A percentile compares a stretch with the other conserved stretches of the same genome.
phyloP scores from a whole-genome alignment of 2,888 invertebrate genomes.

The Pristionchus arcanus region DNA sequence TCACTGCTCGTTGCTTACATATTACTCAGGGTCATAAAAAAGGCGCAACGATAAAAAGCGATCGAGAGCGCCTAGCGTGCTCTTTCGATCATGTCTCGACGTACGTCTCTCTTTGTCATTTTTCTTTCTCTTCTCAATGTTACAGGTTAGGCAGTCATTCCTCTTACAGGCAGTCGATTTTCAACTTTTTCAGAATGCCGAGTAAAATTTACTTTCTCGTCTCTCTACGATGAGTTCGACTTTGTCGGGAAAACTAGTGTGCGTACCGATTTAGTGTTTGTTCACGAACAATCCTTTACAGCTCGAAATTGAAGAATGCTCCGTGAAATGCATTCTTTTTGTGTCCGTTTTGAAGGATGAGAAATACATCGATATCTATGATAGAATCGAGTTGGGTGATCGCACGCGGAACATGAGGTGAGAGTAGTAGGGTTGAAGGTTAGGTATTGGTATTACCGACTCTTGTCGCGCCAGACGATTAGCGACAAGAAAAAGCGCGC shows the following conservation, averaged over 20 bases:
- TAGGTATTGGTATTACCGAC: no score
- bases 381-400: not conserved
- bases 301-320: not conserved
- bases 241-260: not conserved
- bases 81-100: not conserved
- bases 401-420: not conserved
- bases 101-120: not conserved
- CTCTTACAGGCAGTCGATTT: not conserved
- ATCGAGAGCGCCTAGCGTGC: not conserved
- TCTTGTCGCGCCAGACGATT: no score
- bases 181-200: not conserved
- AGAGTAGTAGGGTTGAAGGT: no score
- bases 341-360: not conserved
- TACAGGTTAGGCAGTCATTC: not conserved
- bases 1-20: not conserved
- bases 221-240: slow-evolving; percentile 12
- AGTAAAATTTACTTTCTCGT: not conserved
- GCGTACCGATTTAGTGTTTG: no score
- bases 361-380: not conserved
- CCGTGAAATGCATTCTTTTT: not conserved
- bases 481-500: no score
- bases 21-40: not conserved
- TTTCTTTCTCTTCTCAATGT: not conserved
- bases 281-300: not conserved
- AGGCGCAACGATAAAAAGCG: slow-evolving; percentile 29